Evolutionary conservation across 2,797 vertebrate species (phyloP), one percentile per base, ranked within the genome.

Genomic region (Florisuga fusca): DNA sequence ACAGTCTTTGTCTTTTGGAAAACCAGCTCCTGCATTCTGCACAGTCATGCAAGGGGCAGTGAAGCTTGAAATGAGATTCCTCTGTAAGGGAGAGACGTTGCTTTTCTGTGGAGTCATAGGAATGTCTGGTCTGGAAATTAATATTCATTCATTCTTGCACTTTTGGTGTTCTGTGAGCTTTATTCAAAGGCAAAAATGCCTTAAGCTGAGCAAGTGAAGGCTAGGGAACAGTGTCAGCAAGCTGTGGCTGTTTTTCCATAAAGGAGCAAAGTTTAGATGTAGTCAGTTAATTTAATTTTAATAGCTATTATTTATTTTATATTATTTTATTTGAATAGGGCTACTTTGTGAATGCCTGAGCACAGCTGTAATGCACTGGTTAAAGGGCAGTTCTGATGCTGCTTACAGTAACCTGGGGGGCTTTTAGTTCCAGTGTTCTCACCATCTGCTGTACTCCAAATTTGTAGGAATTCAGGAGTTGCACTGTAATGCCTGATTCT

Each of bases 371-470:
- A 19, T 33, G 38, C 15, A 3, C 15, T 82, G 80, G 31, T 58
- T 94, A 57, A 94, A 93, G 83, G 48, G 71, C 83, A 84, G n/a
- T 10, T 87, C 79, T 91, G 91, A 93, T 95, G 96, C 93, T 94
- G 91, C 25, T 69, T 54, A 0, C 1, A 66, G 87, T 57, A 96
- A 83, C 43, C 21, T 64, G 15, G 12, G 33, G 34, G 64, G 34
- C 3, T 1, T 72, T 69, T 73, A 83, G 33, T 67, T 51, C 22
- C 48, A 14, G 29, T 21, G 53, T 20, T 66, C 26, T 74, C 15
- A 7, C 15, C 73, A 29, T 62, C 6, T 10, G 6, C 43, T 66
- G 19, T 23, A 64, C 26, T 46, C 38, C 1, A 0, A 26, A 8
- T 14, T 54, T 61, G 34, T 67, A 16, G n/a, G 77, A 31, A 12